Evolutionary conservation across 2,113 vertebrate species (phyloP), one percentile per base, ranked within the genome.

Genomic region (Osmerus eperlanus): DNA sequence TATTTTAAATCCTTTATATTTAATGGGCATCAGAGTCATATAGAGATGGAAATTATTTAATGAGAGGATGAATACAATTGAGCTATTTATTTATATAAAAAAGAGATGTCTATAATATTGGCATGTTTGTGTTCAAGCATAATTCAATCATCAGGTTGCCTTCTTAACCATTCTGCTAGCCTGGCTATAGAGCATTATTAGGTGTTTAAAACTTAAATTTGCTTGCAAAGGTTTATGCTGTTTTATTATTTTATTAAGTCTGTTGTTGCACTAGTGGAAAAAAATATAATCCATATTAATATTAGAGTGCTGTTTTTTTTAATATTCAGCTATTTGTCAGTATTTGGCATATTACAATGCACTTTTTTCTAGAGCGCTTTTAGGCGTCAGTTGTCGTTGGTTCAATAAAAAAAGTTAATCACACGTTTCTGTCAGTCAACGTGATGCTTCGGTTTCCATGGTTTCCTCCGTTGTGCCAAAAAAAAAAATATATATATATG

Each of bases 1-100:
- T 91, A 87, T 81, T 89, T 81, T 85, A 93, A 88, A 93, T 89
- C 86, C 87, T 92, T 92, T 93, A 91, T 93, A 92, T 90, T 88
- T 83, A 90, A 89, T 91, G 91, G 92, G 89, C 88, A 91, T 87
- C 87, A 91, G 90, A 92, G 86, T 91, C 86, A 78, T 91, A 90
- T 91, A 92, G 80, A 93, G 87, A 92, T 88, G 87, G 89, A 91
- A 84, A 91, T 88, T 90, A 92, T 92, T 91, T 91, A 92, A 90
- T 88, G 89, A 91, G 83, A 93, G 78, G 86, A 86, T 90, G 84
- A 88, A 91, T 82, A 90, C 84, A 86, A 90, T 84, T 90, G 84
- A 90, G 82, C 85, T 93, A 93, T 93, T 93, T 93, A 93, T 93
- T 93, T 93, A 87, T 93, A 88, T 92, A 90, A 88, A 89, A 8